A percentile compares a stretch with the other conserved stretches of the same genome.
Conservation (phyloP, 2,797 vertebrate genomes). For the Onychomys torridus region DNA sequence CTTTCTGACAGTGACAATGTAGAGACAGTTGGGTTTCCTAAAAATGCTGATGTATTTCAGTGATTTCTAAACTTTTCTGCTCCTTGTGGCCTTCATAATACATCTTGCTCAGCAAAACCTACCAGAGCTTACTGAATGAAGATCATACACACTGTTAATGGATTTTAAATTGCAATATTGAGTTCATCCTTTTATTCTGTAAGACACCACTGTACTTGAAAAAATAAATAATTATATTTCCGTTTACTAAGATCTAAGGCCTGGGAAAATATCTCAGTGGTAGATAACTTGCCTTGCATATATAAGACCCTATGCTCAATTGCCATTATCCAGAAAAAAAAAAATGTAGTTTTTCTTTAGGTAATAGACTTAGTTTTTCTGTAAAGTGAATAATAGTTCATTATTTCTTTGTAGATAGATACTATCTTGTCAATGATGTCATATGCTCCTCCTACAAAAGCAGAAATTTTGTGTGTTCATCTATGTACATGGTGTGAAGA, state of each 20-base stretch:
- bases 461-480: background rate
- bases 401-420: background rate
- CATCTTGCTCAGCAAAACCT: background rate
- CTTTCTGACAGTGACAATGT: constrained; percentile 11
- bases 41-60: constrained; percentile 23
- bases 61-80: background rate
- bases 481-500: background rate
- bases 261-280: background rate
- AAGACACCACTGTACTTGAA: background rate
- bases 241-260: background rate
- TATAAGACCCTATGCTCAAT: background rate
- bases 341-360: background rate
- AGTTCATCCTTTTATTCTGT: background rate
- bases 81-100: background rate
- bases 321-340: background rate
- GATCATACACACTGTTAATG: background rate
- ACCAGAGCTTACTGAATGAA: background rate
- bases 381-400: background rate
- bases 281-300: background rate
- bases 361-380: background rate
- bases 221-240: background rate
- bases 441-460: background rate
- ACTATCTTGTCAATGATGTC: background rate
- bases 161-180: background rate
- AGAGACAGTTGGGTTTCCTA: background rate